Conservation (phyloP, 2,113 vertebrate genomes). For the Chloroceryle aenea region DNA sequence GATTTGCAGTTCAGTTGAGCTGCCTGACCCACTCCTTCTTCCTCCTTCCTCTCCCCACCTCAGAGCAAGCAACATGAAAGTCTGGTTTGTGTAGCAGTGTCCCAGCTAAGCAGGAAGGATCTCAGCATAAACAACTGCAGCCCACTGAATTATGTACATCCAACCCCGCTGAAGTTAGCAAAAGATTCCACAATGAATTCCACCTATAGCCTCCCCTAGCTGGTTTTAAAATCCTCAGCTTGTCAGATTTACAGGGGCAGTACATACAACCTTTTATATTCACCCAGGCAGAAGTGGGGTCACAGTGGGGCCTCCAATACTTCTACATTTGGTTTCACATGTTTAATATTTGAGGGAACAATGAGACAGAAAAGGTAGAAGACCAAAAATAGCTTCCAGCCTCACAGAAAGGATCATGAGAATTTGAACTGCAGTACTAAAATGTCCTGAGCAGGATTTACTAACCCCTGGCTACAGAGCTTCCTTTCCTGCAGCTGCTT, state of each 20-base stretch:
- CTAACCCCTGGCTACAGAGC: neutral
- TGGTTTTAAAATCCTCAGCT: neutral
- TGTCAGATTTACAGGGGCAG: neutral
- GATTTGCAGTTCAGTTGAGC: neutral
- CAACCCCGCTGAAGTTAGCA: neutral
- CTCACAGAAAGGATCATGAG: neutral
- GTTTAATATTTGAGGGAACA: neutral
- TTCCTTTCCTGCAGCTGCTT: conserved; percentile 47
- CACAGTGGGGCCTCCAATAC: neutral
- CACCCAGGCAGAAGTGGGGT: neutral
- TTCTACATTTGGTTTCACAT: neutral
- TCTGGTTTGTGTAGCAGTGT: neutral
- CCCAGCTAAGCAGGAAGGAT: neutral
- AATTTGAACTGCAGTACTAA: neutral
- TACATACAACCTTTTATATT: neutral
- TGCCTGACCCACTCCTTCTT: neutral
- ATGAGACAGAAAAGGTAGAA: neutral
- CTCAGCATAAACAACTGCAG: neutral
- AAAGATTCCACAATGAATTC: neutral
- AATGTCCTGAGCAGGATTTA: neutral
- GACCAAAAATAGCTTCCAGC: neutral
- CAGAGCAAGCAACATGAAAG: neutral
- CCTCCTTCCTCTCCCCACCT: neutral
- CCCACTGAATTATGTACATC: neutral
- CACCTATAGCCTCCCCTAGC: neutral